Conservation (phyloP, 2,888 invertebrate species). For the Polymixis lichenea region DNA sequence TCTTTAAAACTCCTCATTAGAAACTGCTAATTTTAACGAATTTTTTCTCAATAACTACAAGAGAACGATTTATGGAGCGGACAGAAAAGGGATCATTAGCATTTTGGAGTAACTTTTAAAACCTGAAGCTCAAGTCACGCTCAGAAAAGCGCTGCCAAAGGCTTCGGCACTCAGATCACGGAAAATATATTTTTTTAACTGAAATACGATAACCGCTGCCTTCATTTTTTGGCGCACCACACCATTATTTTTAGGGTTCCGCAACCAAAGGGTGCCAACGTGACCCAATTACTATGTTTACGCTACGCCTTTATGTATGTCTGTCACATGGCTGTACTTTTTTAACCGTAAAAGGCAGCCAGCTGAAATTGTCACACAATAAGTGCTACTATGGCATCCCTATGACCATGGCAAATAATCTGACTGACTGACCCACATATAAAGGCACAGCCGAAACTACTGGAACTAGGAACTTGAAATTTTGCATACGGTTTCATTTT, state of each 20-base stretch:
- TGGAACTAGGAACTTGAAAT: too few relatives aligned
- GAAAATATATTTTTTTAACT: neutral
- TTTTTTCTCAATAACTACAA: neutral
- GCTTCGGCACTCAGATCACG: neutral
- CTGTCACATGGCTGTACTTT: neutral
- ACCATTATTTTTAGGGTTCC: slow-evolving; percentile 20
- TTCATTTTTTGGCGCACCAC: slow-evolving; percentile 13
- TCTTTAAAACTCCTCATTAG: slow-evolving; percentile 16
- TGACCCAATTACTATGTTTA: slow-evolving; percentile 34
- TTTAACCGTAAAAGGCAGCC: neutral
- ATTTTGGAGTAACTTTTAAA: slow-evolving; percentile 19
- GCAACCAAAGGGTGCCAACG: slow-evolving; percentile 8
- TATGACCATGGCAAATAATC: neutral
- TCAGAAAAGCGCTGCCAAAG: slow-evolving; percentile 10
- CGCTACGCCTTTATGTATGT: neutral
- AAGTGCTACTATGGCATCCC: neutral
- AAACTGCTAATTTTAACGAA: neutral
- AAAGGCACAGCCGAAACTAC: neutral
- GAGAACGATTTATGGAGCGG: neutral
- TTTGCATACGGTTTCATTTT: too few relatives aligned
- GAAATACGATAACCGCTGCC: slow-evolving; percentile 11
- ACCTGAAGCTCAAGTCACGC: neutral
- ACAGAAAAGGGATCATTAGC: slow-evolving; percentile 1
- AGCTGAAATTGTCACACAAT: neutral
- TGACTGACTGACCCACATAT: too few relatives aligned